Conservation (phyloP, 2,888 invertebrate genomes). For the Drosophila prolongata region DNA sequence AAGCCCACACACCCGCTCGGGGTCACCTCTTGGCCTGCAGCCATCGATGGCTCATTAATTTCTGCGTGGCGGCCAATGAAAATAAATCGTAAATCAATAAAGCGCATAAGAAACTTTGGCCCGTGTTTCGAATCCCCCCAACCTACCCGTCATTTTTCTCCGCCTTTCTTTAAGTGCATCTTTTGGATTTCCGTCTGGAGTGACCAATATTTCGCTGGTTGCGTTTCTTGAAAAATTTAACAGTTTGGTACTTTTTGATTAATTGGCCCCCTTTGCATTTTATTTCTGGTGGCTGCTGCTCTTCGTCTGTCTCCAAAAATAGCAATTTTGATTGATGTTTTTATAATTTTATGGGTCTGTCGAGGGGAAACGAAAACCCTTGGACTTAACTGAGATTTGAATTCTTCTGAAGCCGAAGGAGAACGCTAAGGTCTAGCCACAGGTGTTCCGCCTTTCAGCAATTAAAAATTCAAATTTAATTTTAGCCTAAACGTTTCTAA, state of each 20-base stretch:
- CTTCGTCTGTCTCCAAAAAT: slow-evolving; percentile 4
- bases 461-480: slow-evolving; percentile 75
- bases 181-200: slow-evolving; percentile 3
- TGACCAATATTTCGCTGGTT: slow-evolving; percentile 21
- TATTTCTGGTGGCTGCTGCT: slow-evolving; percentile 46
- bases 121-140: slow-evolving; percentile 22
- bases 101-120: slow-evolving; percentile 48
- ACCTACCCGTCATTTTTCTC: slow-evolving; percentile 1
- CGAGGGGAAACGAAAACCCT: slow-evolving; percentile 15
- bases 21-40: slow-evolving; percentile 72
- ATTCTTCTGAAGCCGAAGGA: slow-evolving; percentile 2
- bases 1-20: slow-evolving; percentile 34
- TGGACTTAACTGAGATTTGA: slow-evolving; percentile 26
- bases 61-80: slow-evolving; percentile 66
- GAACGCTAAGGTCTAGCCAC: slow-evolving; percentile 34
- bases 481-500: slow-evolving; percentile 72
- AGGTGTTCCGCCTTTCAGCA: slow-evolving; percentile 50
- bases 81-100: slow-evolving; percentile 79
- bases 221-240: slow-evolving; percentile 58
- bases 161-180: slow-evolving; percentile 25
- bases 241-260: slow-evolving; percentile 67
- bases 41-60: slow-evolving; percentile 66
- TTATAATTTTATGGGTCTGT: slow-evolving; percentile 62
- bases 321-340: slow-evolving; percentile 74
- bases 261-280: slow-evolving; percentile 59